phyloP scores from a whole-genome alignment of 2,113 vertebrate species.

The Phalacrocorax carbo region DNA sequence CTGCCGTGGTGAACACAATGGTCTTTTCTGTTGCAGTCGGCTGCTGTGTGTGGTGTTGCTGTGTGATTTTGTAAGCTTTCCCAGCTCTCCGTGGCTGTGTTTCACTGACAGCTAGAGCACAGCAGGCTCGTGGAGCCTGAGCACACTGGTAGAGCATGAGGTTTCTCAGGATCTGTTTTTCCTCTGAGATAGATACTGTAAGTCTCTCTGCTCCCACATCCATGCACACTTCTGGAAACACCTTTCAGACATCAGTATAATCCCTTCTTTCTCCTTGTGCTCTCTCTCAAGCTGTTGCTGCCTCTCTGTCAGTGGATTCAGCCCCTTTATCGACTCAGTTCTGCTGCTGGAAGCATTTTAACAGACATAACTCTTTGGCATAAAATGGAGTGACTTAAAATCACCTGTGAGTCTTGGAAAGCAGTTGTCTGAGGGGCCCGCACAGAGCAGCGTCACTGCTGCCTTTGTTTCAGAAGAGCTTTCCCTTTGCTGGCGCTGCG shows the following conservation, averaged over 20 bases:
- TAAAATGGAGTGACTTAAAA: neutral
- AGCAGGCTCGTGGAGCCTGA: too few species aligned
- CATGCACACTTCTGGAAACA: neutral
- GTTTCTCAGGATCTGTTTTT: neutral
- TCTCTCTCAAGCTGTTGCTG: neutral
- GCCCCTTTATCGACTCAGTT: neutral
- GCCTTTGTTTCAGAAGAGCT: neutral
- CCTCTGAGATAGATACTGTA: neutral
- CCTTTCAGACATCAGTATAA: neutral
- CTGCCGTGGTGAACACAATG: fast-evolving
- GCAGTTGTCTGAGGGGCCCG: neutral
- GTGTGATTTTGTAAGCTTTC: neutral
- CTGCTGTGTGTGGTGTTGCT: neutral
- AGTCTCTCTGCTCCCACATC: neutral
- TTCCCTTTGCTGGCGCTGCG: fast-evolving
- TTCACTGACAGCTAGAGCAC: neutral
- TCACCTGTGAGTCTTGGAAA: fast-evolving
- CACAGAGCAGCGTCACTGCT: fast-evolving
- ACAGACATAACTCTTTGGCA: neutral
- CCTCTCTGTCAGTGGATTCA: neutral
- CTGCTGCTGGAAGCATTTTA: neutral
- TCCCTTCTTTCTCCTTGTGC: neutral
- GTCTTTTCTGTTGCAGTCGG: neutral
- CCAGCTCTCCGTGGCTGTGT: neutral
- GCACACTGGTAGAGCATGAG: neutral